A percentile compares a stretch with the other conserved stretches of the same genome.
Evolutionary conservation across 2,888 invertebrate species (phyloP).

Genomic region (Lepidocyrtinus sp.): DNA sequence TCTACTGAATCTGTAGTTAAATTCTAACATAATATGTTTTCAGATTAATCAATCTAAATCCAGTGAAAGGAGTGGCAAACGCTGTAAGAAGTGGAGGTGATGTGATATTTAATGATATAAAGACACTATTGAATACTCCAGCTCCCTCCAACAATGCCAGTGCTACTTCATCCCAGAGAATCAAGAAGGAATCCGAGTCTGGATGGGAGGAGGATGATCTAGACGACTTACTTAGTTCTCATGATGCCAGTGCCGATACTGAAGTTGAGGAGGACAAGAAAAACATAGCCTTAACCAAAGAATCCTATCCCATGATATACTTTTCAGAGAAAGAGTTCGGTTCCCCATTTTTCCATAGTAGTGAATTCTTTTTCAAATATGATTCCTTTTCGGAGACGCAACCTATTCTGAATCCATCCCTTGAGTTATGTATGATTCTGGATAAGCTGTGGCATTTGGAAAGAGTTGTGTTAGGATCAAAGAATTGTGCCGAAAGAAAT

Average conservation of each 20-base stretch:
- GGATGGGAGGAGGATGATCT: slow-evolving; percentile 43
- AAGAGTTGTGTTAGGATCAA: slow-evolving; percentile 69
- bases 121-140: slow-evolving; percentile 27
- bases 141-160: background rate
- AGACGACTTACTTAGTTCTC: slow-evolving; percentile 18
- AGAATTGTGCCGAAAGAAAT: slow-evolving; percentile 48
- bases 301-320: slow-evolving; percentile 59
- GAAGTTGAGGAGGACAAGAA: slow-evolving; percentile 15
- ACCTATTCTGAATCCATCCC: slow-evolving; percentile 44
- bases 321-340: slow-evolving; percentile 52
- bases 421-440: slow-evolving; percentile 60
- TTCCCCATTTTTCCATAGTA: slow-evolving; percentile 49
- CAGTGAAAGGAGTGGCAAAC: slow-evolving; percentile 38
- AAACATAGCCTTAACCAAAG: slow-evolving; percentile 53
- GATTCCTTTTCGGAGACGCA: slow-evolving; percentile 55
- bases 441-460: slow-evolving; percentile 66
- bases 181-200: slow-evolving; percentile 23
- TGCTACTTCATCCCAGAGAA: too few species aligned
- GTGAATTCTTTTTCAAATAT: slow-evolving; percentile 59
- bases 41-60: slow-evolving; percentile 34
- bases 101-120: slow-evolving; percentile 40
- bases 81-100: slow-evolving; percentile 56
- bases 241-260: background rate
- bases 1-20: background rate
- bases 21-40: background rate